phyloP scores from a whole-genome alignment of 2,797 vertebrate species.

The Sebastes matsubarae region DNA sequence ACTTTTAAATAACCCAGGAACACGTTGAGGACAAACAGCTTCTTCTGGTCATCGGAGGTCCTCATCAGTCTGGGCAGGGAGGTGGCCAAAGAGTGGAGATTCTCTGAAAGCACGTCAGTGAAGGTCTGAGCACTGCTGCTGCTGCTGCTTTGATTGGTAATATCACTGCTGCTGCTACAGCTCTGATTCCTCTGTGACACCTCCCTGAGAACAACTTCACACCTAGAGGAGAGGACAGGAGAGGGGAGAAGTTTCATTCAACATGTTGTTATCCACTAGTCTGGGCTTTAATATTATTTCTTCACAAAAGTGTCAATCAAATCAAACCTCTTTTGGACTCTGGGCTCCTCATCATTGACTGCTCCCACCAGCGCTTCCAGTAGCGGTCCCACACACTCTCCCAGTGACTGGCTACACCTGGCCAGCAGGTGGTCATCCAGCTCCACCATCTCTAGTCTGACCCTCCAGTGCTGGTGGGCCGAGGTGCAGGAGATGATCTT shows the following conservation, averaged over 20 bases:
- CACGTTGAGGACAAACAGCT: constrained; percentile 87
- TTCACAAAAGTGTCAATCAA: neutral
- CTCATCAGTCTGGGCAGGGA: constrained; percentile 93
- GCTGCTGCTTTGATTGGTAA: neutral
- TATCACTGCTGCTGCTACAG: constrained; percentile 16
- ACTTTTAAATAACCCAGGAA: constrained; percentile 93
- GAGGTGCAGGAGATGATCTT: constrained; percentile 87
- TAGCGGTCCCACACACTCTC: constrained; percentile 82
- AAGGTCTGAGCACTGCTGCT: constrained; percentile 77
- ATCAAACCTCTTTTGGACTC: constrained; percentile 82
- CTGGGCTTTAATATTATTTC: neutral
- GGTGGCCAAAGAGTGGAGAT: constrained; percentile 89
- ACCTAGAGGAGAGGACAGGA: constrained; percentile 50
- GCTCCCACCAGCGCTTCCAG: constrained; percentile 90
- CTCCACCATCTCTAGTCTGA: constrained; percentile 87
- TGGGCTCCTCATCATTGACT: constrained; percentile 86
- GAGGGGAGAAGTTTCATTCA: neutral
- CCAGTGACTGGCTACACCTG: constrained; percentile 84
- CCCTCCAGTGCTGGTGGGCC: constrained; percentile 92
- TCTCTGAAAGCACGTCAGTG: constrained; percentile 89
- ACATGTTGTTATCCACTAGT: neutral
- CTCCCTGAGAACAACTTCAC: constrained; percentile 72
- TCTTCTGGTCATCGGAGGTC: constrained; percentile 90
- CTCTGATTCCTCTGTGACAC: constrained; percentile 78
- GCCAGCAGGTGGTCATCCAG: constrained; percentile 83